phyloP scores from a whole-genome alignment of 2,888 invertebrate species.

The Perithous albicinctus region DNA sequence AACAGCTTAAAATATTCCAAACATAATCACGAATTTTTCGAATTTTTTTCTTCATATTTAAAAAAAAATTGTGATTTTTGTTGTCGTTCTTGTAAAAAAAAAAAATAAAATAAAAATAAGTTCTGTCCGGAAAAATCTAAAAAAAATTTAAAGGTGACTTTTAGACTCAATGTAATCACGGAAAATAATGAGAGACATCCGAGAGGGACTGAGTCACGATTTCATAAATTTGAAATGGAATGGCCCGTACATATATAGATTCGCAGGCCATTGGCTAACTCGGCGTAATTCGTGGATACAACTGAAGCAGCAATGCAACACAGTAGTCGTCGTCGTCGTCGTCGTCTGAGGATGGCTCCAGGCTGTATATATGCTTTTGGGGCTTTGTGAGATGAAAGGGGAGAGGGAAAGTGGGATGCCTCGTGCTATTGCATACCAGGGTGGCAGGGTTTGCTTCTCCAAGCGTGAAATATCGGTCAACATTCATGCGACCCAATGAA shows the following conservation, averaged over 20 bases:
- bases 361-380: conserved; percentile 1
- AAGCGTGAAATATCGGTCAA: conserved; percentile 65
- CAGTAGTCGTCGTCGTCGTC: not conserved
- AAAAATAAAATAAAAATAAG: too few relatives aligned
- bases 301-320: conserved; percentile 22
- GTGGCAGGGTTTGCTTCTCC: conserved; percentile 25
- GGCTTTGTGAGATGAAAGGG: not conserved
- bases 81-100: too few relatives aligned
- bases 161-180: too few relatives aligned
- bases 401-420: not conserved
- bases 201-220: too few relatives aligned
- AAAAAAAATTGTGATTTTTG: too few relatives aligned
- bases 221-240: too few relatives aligned
- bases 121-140: too few relatives aligned
- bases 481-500: conserved; percentile 58
- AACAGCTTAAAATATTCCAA: too few relatives aligned
- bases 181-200: too few relatives aligned
- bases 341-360: not conserved
- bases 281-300: conserved; percentile 62
- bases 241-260: not conserved
- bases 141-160: too few relatives aligned
- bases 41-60: too few relatives aligned
- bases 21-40: too few relatives aligned
- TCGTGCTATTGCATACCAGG: conserved; percentile 43
- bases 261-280: conserved; percentile 42